phyloP scores from a whole-genome alignment of 2,113 vertebrate species.

The Nycticryphes semicollaris region DNA sequence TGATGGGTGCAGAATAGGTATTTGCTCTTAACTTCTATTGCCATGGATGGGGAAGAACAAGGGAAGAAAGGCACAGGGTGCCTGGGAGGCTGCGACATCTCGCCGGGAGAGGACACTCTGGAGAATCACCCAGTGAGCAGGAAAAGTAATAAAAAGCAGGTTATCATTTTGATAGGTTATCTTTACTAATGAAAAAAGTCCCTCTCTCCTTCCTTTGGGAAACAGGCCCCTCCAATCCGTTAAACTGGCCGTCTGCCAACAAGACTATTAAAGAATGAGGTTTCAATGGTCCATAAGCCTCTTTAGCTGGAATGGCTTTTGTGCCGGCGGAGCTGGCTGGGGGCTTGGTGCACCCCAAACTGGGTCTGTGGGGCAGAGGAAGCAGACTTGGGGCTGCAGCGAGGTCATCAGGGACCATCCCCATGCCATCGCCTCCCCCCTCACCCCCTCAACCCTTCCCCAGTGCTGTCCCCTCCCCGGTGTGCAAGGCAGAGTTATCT shows the following conservation, averaged over 20 bases:
- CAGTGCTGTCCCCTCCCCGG: not conserved
- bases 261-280: not conserved
- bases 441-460: not conserved
- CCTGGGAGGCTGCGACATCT: not conserved
- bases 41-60: accelerated
- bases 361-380: not conserved
- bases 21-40: not conserved
- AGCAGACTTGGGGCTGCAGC: not conserved
- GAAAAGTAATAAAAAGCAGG: not conserved
- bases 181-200: not conserved
- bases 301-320: not conserved
- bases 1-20: accelerated
- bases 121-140: not conserved
- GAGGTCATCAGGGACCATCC: not conserved
- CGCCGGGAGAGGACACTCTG: accelerated
- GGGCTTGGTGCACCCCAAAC: not conserved
- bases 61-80: not conserved
- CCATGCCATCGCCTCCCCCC: not conserved
- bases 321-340: accelerated
- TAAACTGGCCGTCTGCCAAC: not conserved
- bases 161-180: not conserved
- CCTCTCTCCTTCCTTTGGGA: not conserved
- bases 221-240: not conserved
- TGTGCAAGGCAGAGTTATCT: not conserved
- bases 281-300: not conserved